Conservation (phyloP, 2,113 vertebrate species). For the Seriola quinqueradiata region DNA sequence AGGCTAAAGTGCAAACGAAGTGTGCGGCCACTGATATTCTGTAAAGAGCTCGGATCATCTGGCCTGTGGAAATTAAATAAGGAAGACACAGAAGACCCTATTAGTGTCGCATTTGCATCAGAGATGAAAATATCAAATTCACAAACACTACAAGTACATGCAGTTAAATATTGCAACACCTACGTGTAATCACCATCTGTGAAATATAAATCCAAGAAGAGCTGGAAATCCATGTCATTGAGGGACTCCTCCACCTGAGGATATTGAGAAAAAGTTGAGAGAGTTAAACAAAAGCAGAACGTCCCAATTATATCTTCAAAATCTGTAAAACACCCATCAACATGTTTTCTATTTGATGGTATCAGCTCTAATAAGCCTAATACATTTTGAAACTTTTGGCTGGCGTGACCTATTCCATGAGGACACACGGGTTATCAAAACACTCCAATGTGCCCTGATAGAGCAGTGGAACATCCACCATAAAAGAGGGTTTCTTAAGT, state of each 20-base stretch:
- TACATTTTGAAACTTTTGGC: background rate
- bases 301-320: background rate
- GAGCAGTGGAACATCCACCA: background rate
- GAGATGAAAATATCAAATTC: conserved; percentile 32
- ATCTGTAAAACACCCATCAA: background rate
- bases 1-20: conserved; percentile 98
- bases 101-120: background rate
- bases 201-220: conserved; percentile 95
- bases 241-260: conserved; percentile 95
- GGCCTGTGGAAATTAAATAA: conserved; percentile 81
- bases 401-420: background rate
- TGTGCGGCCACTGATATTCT: conserved; percentile 96
- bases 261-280: conserved; percentile 62
- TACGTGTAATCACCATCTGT: conserved; percentile 99
- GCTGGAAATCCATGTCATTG: conserved; percentile 95
- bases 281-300: background rate
- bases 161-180: conserved; percentile 76
- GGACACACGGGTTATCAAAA: conserved; percentile 11
- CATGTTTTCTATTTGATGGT: background rate
- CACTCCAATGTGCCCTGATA: background rate
- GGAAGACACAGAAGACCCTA: background rate
- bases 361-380: conserved; percentile 1
- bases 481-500: background rate
- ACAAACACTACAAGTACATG: conserved; percentile 7
- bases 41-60: conserved; percentile 92